These are phyloP conservation scores for Listronotus oregonensis DNA, from an alignment of 1,140 invertebrate genomes.

Conservation along the genomic window DNA sequence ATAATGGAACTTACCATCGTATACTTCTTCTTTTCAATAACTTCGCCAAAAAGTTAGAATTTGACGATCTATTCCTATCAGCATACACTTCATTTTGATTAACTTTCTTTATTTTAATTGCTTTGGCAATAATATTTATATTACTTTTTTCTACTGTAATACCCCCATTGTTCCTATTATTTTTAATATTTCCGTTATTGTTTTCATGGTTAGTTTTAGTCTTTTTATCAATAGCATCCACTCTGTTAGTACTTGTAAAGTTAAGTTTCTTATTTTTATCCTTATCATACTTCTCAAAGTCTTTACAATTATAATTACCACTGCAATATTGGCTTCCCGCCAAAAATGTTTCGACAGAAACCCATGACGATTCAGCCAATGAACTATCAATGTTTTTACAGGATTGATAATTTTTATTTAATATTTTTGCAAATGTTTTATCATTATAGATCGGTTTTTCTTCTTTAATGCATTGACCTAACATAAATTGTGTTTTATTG, in stretches of 20 bases:
- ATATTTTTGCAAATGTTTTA: too few species aligned
- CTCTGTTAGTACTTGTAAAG: conserved; percentile 10
- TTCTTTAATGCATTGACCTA: too few species aligned
- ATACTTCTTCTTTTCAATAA: conserved; percentile 33
- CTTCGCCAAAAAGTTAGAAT: conserved; percentile 11
- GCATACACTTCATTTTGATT: not conserved
- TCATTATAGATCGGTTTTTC: too few species aligned
- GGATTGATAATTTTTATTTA: too few species aligned
- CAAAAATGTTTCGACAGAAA: conserved; percentile 42
- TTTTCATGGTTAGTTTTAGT: too few species aligned
- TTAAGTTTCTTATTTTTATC: conserved; percentile 30
- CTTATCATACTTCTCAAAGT: conserved; percentile 28
- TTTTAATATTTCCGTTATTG: conserved; percentile 7
- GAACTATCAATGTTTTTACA: too few species aligned
- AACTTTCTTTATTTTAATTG: not conserved
- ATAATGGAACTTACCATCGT: conserved; percentile 24
- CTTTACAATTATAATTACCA: conserved; percentile 21
- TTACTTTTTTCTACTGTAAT: not conserved
- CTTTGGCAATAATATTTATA: not conserved
- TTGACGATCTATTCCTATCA: not conserved
- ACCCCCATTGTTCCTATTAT: conserved; percentile 24
- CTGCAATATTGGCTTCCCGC: conserved; percentile 38
- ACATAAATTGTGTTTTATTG: too few species aligned
- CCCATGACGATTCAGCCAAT: conserved; percentile 25
- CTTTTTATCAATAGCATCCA: not conserved